These are phyloP conservation scores for Danio aesculapii DNA, from an alignment of 2,797 vertebrate species.

Conservation along the genomic window DNA sequence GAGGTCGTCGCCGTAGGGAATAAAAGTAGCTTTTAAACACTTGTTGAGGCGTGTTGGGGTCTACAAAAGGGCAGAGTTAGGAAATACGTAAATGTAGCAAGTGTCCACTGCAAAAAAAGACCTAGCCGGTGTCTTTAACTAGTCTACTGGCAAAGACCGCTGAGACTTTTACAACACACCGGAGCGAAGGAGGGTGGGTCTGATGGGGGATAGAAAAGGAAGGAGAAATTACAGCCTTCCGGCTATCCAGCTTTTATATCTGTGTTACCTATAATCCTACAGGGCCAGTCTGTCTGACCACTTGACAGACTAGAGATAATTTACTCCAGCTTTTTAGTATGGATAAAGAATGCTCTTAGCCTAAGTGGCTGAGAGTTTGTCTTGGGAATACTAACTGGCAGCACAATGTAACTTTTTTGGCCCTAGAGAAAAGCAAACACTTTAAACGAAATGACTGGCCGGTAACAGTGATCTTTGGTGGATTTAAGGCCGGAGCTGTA, in stretches of 20 bases:
- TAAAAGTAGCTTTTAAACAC: constrained; percentile 46
- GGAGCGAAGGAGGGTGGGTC: constrained; percentile 18
- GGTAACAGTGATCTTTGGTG: constrained; percentile 17
- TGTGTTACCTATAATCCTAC: constrained; percentile 79
- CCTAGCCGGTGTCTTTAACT: constrained; percentile 66
- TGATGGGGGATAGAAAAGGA: constrained; percentile 11
- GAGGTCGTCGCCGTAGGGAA: constrained; percentile 53
- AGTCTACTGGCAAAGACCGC: constrained; percentile 65
- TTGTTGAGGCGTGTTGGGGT: constrained; percentile 36
- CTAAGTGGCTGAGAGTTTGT: constrained; percentile 55
- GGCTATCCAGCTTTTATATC: constrained; percentile 69
- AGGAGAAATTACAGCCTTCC: constrained; percentile 77
- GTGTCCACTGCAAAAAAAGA: constrained; percentile 52
- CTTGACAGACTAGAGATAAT: constrained; percentile 71
- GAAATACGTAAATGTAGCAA: constrained; percentile 34
- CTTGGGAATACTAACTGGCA: constrained; percentile 67
- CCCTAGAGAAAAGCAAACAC: constrained; percentile 28
- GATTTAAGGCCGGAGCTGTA: background rate
- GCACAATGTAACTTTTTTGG: constrained; percentile 46
- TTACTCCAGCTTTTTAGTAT: constrained; percentile 65
- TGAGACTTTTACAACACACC: constrained; percentile 70
- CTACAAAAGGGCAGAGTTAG: background rate
- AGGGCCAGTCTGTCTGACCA: constrained; percentile 80
- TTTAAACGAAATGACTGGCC: constrained; percentile 26
- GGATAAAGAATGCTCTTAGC: constrained; percentile 63